Percentiles rank a stretch among this genome's conserved stretches.
phyloP scores from a whole-genome alignment of 2,797 vertebrate genomes.

The Myoxocephalus aenaeus region DNA sequence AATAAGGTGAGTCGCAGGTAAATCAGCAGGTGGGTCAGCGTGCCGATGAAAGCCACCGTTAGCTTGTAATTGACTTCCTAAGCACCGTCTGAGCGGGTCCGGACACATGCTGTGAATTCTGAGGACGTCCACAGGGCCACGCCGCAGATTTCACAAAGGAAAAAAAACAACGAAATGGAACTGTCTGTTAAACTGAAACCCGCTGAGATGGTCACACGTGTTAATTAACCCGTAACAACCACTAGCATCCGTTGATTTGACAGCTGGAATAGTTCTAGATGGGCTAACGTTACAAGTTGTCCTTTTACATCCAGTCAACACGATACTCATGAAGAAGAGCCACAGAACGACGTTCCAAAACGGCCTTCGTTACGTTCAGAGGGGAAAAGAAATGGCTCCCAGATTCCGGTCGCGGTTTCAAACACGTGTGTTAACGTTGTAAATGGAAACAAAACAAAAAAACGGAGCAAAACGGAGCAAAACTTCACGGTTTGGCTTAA shows the following conservation, averaged over 20 bases:
- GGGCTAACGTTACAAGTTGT: too few relatives aligned
- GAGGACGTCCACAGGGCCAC: neutral
- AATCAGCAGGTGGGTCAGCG: conserved; percentile 63
- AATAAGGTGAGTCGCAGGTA: conserved; percentile 63
- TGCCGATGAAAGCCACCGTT: conserved; percentile 50
- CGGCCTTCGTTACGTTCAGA: too few relatives aligned
- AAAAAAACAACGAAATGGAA: too few relatives aligned
- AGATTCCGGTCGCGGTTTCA: too few relatives aligned
- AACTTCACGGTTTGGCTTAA: neutral
- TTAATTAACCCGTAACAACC: neutral
- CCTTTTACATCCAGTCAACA: neutral
- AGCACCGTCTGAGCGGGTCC: conserved; percentile 34
- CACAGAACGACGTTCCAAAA: too few relatives aligned
- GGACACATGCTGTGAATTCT: conserved; percentile 31
- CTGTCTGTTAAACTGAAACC: too few relatives aligned
- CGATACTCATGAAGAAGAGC: neutral
- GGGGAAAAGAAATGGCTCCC: too few relatives aligned
- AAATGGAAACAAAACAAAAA: too few relatives aligned
- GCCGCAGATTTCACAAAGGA: neutral
- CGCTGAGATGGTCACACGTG: neutral
- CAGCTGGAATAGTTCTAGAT: neutral
- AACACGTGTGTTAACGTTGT: too few relatives aligned
- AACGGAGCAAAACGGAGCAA: too few relatives aligned
- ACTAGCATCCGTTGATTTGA: neutral
- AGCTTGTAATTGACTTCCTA: conserved; percentile 52